Percentiles rank a stretch among this genome's conserved stretches.
phyloP scores from a whole-genome alignment of 2,113 vertebrate genomes.

The Geococcyx californianus region DNA sequence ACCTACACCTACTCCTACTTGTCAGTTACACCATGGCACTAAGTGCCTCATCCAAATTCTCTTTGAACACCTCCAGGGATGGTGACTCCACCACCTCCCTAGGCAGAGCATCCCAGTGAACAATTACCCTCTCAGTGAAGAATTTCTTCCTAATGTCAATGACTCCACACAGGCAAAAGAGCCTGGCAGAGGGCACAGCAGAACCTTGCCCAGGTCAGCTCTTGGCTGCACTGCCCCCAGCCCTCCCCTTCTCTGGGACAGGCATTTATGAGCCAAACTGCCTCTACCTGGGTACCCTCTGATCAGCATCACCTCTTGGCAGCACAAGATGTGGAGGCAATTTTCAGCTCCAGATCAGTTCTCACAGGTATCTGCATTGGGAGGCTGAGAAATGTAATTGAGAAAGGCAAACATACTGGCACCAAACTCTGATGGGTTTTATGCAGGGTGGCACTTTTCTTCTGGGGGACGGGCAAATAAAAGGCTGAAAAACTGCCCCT shows the following conservation, averaged over 20 bases:
- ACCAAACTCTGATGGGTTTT: background rate
- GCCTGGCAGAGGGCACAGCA: accelerated
- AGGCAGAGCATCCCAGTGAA: too few relatives aligned
- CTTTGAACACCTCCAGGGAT: too few relatives aligned
- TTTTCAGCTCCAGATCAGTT: background rate
- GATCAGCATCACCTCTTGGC: background rate
- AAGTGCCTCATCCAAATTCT: too few relatives aligned
- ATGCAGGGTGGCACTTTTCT: background rate
- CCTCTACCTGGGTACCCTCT: accelerated
- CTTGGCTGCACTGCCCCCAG: background rate
- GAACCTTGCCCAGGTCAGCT: accelerated
- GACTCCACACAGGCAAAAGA: accelerated
- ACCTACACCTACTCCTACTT: too few relatives aligned
- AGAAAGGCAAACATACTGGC: background rate
- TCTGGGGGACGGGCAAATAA: background rate
- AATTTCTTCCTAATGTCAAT: too few relatives aligned
- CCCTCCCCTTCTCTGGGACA: background rate
- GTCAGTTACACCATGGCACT: too few relatives aligned
- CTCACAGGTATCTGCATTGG: background rate
- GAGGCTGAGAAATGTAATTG: background rate
- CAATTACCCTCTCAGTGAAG: too few relatives aligned
- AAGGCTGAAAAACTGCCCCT: background rate
- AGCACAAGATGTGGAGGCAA: accelerated
- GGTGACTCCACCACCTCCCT: too few relatives aligned
- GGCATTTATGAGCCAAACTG: accelerated